These are phyloP conservation scores for Parasteatoda lunata DNA, from an alignment of 2,888 invertebrate species.

Conservation along the genomic window DNA sequence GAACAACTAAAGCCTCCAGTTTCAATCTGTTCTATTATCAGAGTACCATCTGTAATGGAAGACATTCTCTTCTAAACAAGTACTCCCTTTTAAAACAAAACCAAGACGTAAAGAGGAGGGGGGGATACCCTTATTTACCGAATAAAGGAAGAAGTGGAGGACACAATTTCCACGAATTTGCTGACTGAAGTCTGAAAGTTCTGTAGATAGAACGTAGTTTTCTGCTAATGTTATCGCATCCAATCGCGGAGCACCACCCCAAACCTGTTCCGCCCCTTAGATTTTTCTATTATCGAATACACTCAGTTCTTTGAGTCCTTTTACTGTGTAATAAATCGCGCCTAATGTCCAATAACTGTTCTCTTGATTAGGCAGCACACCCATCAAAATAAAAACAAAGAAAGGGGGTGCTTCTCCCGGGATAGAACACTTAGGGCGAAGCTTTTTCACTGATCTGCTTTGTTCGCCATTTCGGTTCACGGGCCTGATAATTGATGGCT, in stretches of 20 bases:
- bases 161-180: background rate
- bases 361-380: constrained; percentile 63
- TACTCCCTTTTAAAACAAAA: no score
- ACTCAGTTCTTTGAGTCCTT: constrained; percentile 48
- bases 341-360: constrained; percentile 67
- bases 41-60: no score
- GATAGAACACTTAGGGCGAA: constrained; percentile 1
- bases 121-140: no score
- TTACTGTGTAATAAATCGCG: constrained; percentile 61
- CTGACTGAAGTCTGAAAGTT: background rate
- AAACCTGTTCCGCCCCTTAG: constrained; percentile 41
- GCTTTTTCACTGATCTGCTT: background rate
- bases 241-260: constrained; percentile 32
- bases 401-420: constrained; percentile 29
- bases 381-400: constrained; percentile 52
- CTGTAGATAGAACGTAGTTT: background rate
- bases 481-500: background rate
- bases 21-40: no score
- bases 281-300: constrained; percentile 65
- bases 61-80: no score
- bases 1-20: no score
- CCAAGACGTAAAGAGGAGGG: no score
- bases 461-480: constrained; percentile 37
- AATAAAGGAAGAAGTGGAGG: no score
- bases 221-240: constrained; percentile 42